Evolutionary conservation across 92 coral and sea anemone genomes (phyloP), one percentile per base, ranked within the genome.

Genomic region (Metridium senile): DNA sequence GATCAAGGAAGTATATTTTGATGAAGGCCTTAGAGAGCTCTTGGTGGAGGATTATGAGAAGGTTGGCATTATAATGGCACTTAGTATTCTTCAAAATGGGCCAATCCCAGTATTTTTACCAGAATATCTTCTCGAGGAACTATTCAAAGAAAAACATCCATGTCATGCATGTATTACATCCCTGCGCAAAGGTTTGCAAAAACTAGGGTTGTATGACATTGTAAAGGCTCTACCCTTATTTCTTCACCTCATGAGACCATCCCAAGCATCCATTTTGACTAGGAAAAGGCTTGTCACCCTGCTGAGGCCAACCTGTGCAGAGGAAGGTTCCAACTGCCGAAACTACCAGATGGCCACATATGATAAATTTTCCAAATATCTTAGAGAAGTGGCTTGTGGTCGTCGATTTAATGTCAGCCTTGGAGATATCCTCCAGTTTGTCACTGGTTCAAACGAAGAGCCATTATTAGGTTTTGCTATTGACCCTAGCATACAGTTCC

Each of bases 401-500:
- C 69, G 71, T 29, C 85, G 89, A 58, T 68, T 58, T 13, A 66
- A 73, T 31, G 33, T 89, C 63, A 81, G 84, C 72, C 78, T 85
- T 56, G 87, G 85, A 16, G 71, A 85, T 46, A 85, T 89, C 54
- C 82, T 85, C 29, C 89, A 85, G 76, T 89, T 85, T 43, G 66
- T 28, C 7, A 81, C 87, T 10, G 89, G 85, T 28, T 62, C 81
- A 68, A 84, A 83, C 22, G 61, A 87, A n/a, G 93, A 88, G 69
- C 93, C 93, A 57, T 34, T 58, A 4, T 79, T 79, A 16, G 92
- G 92, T 17, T 84, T 88, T 54, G 61, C 61, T 10, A 54, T 54
- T 54, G 66, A 81, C 11, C 89, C 85, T 18, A n/a, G 9, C 0
- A 66, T 79, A 30, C 77, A 65, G 66, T 85, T 85, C 61, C 20